These are phyloP conservation scores for Aphodius granarius DNA, from an alignment of 2,888 invertebrate genomes.

Conservation along the genomic window DNA sequence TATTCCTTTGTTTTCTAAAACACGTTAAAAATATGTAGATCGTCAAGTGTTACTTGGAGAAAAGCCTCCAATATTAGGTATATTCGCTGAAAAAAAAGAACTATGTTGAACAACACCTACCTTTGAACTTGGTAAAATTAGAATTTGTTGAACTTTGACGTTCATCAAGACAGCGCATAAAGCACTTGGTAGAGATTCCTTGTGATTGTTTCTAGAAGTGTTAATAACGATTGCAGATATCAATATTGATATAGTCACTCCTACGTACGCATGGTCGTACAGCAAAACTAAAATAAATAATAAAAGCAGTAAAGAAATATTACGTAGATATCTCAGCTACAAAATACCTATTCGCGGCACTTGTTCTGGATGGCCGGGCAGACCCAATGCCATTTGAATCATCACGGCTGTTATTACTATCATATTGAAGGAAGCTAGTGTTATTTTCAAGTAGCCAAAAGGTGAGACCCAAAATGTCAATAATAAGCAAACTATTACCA, in stretches of 20 bases:
- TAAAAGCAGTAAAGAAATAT: not conserved
- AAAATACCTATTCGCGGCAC: conserved; percentile 48
- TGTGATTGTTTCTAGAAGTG: conserved; percentile 41
- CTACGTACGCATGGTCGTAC: conserved; percentile 44
- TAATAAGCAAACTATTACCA: conserved; percentile 43
- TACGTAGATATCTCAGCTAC: not conserved
- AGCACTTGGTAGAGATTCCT: conserved; percentile 39
- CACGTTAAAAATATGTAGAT: not conserved
- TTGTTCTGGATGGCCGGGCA: conserved; percentile 43
- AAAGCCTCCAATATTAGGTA: not conserved
- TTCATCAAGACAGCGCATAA: conserved; percentile 42
- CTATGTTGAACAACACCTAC: conserved; percentile 33
- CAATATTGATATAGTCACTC: conserved; percentile 40
- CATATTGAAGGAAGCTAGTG: conserved; percentile 44
- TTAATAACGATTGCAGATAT: conserved; percentile 47
- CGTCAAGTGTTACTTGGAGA: not conserved
- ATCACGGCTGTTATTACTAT: conserved; percentile 43
- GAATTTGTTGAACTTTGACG: conserved; percentile 36
- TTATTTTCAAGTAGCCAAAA: conserved; percentile 45
- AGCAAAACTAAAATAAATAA: conserved; percentile 42
- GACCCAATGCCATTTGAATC: conserved; percentile 39
- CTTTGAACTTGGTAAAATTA: conserved; percentile 44
- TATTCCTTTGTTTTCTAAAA: conserved; percentile 43
- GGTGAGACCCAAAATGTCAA: conserved; percentile 49
- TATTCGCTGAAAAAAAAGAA: not conserved